phyloP scores from a whole-genome alignment of 2,113 vertebrate species.

The Upupa epops region DNA sequence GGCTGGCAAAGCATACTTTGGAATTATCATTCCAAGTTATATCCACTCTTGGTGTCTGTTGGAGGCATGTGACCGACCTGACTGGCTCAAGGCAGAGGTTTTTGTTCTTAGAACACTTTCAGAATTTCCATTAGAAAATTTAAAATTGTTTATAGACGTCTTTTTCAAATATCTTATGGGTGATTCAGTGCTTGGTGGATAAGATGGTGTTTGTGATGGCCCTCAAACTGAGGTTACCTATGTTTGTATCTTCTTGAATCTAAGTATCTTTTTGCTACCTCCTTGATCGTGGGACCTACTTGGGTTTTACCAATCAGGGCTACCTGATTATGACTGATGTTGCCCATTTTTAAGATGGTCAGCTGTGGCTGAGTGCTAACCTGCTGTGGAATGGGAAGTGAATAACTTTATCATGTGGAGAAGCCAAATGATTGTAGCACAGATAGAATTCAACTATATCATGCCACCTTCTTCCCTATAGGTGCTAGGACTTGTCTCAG shows the following conservation, averaged over 20 bases:
- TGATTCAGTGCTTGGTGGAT: background rate
- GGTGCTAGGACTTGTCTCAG: conserved; percentile 12
- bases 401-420: background rate
- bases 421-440: background rate
- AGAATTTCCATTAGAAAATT: background rate
- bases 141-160: background rate
- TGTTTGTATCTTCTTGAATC: background rate
- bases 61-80: background rate
- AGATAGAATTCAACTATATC: conserved; percentile 8
- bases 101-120: background rate
- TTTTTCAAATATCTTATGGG: background rate
- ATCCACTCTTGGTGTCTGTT: background rate
- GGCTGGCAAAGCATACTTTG: background rate
- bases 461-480: background rate
- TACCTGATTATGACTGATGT: background rate
- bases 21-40: background rate
- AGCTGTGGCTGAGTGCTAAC: background rate
- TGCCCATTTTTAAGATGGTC: background rate
- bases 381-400: background rate
- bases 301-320: background rate
- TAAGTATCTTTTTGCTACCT: background rate
- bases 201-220: background rate
- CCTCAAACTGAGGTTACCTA: background rate
- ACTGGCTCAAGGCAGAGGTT: background rate
- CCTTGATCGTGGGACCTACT: background rate